Evolutionary conservation across 1,140 invertebrate species (phyloP).

Genomic region (Scylla paramamosain): DNA sequence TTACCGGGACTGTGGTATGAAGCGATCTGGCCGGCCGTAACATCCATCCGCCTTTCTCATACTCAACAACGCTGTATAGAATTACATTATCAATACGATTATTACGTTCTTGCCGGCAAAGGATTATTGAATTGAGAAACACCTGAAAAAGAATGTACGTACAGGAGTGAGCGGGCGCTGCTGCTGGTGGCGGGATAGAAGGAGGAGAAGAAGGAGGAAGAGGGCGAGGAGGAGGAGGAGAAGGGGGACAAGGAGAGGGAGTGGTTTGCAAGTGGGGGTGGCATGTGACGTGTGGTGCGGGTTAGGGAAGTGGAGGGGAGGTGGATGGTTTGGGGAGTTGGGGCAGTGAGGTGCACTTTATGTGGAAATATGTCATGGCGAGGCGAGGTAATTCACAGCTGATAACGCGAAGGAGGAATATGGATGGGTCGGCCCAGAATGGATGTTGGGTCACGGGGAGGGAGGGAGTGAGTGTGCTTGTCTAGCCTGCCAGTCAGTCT

Average conservation of each 20-base stretch:
- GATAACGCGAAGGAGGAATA: constrained; percentile 21
- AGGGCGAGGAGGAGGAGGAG: background rate
- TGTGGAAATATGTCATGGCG: constrained; percentile 21
- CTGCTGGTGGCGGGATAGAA: too few relatives aligned
- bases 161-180: background rate
- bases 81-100: constrained; percentile 24
- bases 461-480: background rate
- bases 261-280: background rate
- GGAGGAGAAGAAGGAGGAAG: background rate
- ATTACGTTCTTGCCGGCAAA: constrained; percentile 21
- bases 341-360: constrained; percentile 4
- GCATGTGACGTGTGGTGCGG: too few relatives aligned
- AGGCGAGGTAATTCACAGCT: constrained; percentile 20
- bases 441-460: background rate
- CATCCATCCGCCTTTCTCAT: constrained; percentile 20
- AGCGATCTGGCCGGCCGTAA: background rate
- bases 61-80: background rate
- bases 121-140: constrained; percentile 23
- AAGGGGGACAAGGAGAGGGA: background rate
- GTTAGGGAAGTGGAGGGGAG: background rate
- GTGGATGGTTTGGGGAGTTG: background rate
- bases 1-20: constrained; percentile 12
- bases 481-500: background rate
- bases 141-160: background rate
- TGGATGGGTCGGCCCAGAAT: background rate